Evolutionary conservation across 2,888 invertebrate genomes (phyloP).

Genomic region (Cryptocephalus primarius): DNA sequence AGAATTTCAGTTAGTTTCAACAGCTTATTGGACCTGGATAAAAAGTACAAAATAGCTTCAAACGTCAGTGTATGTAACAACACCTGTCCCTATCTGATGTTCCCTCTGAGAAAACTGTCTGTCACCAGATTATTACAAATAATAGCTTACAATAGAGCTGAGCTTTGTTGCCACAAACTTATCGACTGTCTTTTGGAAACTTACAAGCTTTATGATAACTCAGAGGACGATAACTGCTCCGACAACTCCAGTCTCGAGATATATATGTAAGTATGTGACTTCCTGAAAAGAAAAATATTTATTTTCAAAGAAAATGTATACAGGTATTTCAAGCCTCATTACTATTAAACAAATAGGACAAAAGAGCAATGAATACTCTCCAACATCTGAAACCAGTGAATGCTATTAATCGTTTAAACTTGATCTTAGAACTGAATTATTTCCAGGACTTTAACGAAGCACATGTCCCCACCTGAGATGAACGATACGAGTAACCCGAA

Average conservation of each 20-base stretch:
- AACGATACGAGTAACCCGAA: slow-evolving; percentile 2
- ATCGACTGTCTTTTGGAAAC: slow-evolving; percentile 58
- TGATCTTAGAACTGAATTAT: not conserved
- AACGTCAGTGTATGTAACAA: slow-evolving; percentile 56
- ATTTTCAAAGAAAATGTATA: no score
- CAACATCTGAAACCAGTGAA: no score
- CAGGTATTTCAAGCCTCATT: no score
- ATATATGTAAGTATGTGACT: slow-evolving; percentile 43
- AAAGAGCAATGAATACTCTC: no score
- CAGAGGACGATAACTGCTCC: slow-evolving; percentile 40
- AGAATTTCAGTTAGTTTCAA: slow-evolving; percentile 56
- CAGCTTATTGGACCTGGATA: slow-evolving; percentile 47
- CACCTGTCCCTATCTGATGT: slow-evolving; percentile 60
- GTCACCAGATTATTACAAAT: slow-evolving; percentile 66
- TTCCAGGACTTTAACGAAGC: slow-evolving; percentile 57
- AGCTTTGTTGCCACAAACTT: slow-evolving; percentile 58
- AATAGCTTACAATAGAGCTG: slow-evolving; percentile 55
- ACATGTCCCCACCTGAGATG: slow-evolving; percentile 51
- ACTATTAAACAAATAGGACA: no score
- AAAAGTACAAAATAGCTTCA: slow-evolving; percentile 39
- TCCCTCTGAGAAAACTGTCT: slow-evolving; percentile 60
- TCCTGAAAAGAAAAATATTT: no score
- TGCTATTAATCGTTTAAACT: no score
- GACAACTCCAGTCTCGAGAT: slow-evolving; percentile 62
- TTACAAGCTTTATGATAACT: slow-evolving; percentile 47